Percentiles rank a stretch among this genome's conserved stretches.
Conservation (phyloP, 2,113 vertebrate species). For the Caranx ignobilis region DNA sequence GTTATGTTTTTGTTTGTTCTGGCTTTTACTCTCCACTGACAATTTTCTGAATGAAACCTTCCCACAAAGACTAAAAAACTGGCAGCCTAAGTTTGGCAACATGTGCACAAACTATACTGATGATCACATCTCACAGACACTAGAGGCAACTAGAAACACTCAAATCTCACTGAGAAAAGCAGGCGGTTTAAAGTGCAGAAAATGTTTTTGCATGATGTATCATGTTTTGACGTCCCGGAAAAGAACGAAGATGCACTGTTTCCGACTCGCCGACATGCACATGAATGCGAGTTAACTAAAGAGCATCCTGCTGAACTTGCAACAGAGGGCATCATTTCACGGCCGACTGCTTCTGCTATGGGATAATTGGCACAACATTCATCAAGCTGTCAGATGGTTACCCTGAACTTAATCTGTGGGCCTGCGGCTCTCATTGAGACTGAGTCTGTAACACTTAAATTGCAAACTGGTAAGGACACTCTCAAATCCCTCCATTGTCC, state of each 20-base stretch:
- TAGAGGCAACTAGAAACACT: neutral
- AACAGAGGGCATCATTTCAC: conserved; percentile 61
- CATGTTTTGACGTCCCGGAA: neutral
- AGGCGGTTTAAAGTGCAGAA: neutral
- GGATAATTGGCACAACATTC: conserved; percentile 63
- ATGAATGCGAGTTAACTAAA: conserved; percentile 26
- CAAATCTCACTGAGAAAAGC: neutral
- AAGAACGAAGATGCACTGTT: neutral
- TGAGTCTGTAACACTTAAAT: conserved; percentile 34
- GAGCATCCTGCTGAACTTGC: conserved; percentile 22
- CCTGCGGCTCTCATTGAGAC: conserved; percentile 59
- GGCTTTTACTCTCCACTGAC: neutral
- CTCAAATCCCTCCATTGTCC: conserved; percentile 18
- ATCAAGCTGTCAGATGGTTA: conserved; percentile 58
- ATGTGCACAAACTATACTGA: neutral
- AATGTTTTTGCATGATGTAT: neutral
- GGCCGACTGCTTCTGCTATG: conserved; percentile 39
- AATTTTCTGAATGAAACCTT: neutral
- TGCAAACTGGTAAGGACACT: conserved; percentile 15
- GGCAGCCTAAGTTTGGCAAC: neutral
- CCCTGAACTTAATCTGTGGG: conserved; percentile 46
- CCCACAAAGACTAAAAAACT: neutral
- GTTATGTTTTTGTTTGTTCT: neutral
- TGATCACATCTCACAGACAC: neutral
- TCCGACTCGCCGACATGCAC: neutral